These are phyloP conservation scores for Coregonus sp. DNA, from an alignment of 2,797 vertebrate species.

Conservation along the genomic window DNA sequence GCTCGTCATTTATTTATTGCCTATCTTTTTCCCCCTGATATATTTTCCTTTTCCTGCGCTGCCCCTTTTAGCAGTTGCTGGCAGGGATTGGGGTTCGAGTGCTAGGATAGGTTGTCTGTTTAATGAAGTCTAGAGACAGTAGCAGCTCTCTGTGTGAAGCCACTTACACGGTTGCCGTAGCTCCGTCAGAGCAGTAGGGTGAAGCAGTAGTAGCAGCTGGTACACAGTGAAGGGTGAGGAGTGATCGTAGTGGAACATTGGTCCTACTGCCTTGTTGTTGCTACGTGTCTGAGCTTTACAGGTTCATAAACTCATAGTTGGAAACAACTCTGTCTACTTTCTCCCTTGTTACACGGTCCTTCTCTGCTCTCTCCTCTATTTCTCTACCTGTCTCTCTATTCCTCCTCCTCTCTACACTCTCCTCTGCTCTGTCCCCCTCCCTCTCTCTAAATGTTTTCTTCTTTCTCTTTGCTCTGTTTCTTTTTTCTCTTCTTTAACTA, in stretches of 20 bases:
- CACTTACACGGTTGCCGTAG: slow-evolving; percentile 17
- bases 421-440: background rate
- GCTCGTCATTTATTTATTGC: slow-evolving; percentile 41
- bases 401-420: background rate
- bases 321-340: slow-evolving; percentile 31
- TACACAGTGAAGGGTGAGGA: background rate
- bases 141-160: slow-evolving; percentile 10
- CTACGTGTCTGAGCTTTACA: slow-evolving; percentile 34
- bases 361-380: background rate
- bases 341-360: too few species aligned
- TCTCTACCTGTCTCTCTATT: background rate
- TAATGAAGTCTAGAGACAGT: too few species aligned
- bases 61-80: background rate
- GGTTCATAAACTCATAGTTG: slow-evolving; percentile 21
- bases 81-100: too few species aligned
- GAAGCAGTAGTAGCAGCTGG: background rate
- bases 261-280: slow-evolving; percentile 29
- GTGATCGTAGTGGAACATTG: slow-evolving; percentile 5
- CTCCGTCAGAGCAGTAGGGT: slow-evolving; percentile 8
- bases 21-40: background rate
- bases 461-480: background rate
- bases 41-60: too few species aligned
- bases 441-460: background rate
- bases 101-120: too few species aligned
- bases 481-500: background rate